A percentile compares a stretch with the other conserved stretches of the same genome.
Conservation (phyloP, 2,888 invertebrate species). For the Drosophila ochracea region DNA sequence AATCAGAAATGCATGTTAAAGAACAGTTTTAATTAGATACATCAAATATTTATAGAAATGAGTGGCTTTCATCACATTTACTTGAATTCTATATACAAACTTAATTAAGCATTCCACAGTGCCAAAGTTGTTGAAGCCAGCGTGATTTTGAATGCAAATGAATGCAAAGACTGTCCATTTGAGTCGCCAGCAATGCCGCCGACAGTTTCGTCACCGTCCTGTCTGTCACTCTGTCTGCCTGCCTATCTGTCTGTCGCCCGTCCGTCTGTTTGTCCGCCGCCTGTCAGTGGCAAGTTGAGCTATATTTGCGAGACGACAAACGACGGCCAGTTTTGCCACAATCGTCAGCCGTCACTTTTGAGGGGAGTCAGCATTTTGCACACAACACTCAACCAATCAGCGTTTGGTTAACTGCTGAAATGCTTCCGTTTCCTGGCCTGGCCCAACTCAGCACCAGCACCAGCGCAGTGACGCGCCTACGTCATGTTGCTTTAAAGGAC, state of each 20-base stretch:
- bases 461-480: slow-evolving; percentile 55
- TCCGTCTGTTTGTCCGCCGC: slow-evolving; percentile 41
- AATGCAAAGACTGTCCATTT: slow-evolving; percentile 76
- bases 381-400: slow-evolving; percentile 78
- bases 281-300: slow-evolving; percentile 48
- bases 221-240: slow-evolving; percentile 40
- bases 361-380: slow-evolving; percentile 59
- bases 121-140: slow-evolving; percentile 18
- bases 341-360: slow-evolving; percentile 11
- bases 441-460: slow-evolving; percentile 50
- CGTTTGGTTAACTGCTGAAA: slow-evolving; percentile 78
- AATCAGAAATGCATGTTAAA: not conserved
- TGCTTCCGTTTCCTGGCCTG: slow-evolving; percentile 75
- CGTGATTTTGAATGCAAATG: slow-evolving; percentile 76
- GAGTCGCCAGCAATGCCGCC: slow-evolving; percentile 69
- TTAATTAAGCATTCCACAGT: slow-evolving; percentile 44
- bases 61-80: slow-evolving; percentile 5
- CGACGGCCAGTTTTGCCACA: slow-evolving; percentile 21
- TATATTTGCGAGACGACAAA: slow-evolving; percentile 32
- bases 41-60: slow-evolving; percentile 3
- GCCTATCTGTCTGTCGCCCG: not conserved
- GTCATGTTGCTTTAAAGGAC: slow-evolving; percentile 72
- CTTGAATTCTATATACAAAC: slow-evolving; percentile 10
- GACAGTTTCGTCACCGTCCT: slow-evolving; percentile 49
- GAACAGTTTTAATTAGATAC: not conserved